Base-by-base conservation (phyloP, 2,113 vertebrate species). In the Conger conger region DNA sequence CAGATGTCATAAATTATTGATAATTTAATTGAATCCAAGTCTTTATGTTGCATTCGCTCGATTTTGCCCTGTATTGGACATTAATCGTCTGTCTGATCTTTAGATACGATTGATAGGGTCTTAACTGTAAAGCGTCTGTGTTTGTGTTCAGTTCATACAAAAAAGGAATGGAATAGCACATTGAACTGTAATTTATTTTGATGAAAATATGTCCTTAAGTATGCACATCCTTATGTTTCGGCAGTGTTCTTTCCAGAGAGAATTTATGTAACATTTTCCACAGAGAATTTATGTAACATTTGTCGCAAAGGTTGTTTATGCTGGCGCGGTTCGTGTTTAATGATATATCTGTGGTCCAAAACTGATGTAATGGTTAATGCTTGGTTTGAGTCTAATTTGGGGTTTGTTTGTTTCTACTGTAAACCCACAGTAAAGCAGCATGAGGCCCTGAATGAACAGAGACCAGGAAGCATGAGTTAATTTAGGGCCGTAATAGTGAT, bases 371-470 rank as follows among this genome's bases (percentile, higher is more conserved):
- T n/a, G 40, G 79, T 30, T 80, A 50, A 73, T 33, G n/a, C 17
- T 38, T 53, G 42, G 9, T 33, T 33, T 80, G 30, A 50, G 17
- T 50, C 45, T 80, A 9, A 38, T 78, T 78, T 37, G 4, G 36
- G 33, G 76, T 77, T 77, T 36, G 3, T 78, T 78, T 78, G 35
- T 78, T 78, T 78, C 76, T 38, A 37, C 76, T 45, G 42, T 80
- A 38, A 50, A 80, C 37, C 40, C 18, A 18, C 27, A n/a, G 27
- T 23, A 42, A 30, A 45, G 45, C 79, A 45, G 42, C 42, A 40
- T 45, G 79, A 6, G 40, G 27, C n/a, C 68, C n/a, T 33, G 27
- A 27, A 30, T 73, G 68, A 73, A 33, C 68, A 0, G 23, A 20
- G 23, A 23, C 15, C 54, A 57, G 60, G 9, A 68, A n/a, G 23